These are phyloP conservation scores for Mus musculus DNA, from an alignment of 2,113 vertebrate genomes.

Conservation along the genomic window DNA sequence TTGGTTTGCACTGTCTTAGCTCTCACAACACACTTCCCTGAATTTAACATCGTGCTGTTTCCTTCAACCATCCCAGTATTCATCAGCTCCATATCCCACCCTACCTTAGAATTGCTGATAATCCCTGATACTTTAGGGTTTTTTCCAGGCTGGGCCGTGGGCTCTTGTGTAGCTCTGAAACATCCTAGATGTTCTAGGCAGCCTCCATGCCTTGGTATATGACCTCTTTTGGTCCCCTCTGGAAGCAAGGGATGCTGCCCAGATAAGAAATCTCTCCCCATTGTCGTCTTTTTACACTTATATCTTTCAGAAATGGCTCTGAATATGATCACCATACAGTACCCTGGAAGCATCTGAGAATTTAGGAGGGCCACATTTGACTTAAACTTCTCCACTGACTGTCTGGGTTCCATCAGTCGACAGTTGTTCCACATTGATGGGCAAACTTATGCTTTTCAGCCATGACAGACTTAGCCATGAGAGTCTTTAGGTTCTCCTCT, in stretches of 20 bases:
- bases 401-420: background rate
- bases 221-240: background rate
- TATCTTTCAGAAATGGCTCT: background rate
- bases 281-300: background rate
- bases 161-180: too few species aligned
- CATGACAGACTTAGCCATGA: too few species aligned
- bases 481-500: background rate
- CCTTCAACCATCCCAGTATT: background rate
- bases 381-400: background rate
- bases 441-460: too few species aligned
- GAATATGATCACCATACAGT: background rate
- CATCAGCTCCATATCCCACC: too few species aligned
- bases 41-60: background rate
- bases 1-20: too few species aligned
- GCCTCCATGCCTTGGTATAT: background rate
- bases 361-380: background rate
- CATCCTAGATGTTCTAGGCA: too few species aligned
- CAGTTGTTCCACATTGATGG: background rate
- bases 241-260: fast-evolving
- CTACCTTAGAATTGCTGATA: background rate
- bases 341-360: background rate
- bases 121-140: background rate
- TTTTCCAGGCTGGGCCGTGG: background rate
- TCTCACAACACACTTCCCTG: too few species aligned
- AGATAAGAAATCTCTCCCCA: too few species aligned